Evolutionary conservation across 2,797 vertebrate species (phyloP).

Genomic region (Parotocinclus haroldoi): DNA sequence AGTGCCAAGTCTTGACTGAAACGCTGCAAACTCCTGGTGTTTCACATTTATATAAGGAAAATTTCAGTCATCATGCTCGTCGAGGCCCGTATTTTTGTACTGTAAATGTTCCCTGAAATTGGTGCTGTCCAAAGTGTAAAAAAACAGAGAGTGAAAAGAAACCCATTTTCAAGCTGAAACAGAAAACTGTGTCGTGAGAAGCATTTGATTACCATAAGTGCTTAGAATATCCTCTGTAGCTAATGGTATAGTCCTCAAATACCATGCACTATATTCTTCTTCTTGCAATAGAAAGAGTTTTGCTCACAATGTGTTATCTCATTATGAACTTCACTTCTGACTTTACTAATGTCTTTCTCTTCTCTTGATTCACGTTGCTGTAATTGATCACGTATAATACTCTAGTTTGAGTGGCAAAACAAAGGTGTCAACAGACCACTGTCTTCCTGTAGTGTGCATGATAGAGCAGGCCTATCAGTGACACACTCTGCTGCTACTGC

Average conservation of each 20-base stretch:
- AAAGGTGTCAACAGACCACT: constrained; percentile 19
- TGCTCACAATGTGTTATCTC: not conserved
- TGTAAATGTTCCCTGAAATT: constrained; percentile 52
- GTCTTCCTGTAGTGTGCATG: constrained; percentile 13
- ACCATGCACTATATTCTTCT: constrained; percentile 64
- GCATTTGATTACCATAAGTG: constrained; percentile 71
- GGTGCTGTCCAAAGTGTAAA: constrained; percentile 42
- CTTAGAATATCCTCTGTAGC: constrained; percentile 73
- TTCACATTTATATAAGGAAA: constrained; percentile 23
- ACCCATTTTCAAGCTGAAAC: constrained; percentile 39
- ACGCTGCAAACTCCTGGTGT: constrained; percentile 37
- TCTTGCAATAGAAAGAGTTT: constrained; percentile 42
- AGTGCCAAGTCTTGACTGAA: constrained; percentile 43
- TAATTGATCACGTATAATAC: not conserved
- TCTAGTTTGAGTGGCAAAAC: constrained; percentile 15
- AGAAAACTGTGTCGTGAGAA: constrained; percentile 63
- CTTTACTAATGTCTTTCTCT: not conserved
- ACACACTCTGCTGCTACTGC: constrained; percentile 30
- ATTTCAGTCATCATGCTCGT: constrained; percentile 37
- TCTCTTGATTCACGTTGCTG: constrained; percentile 12
- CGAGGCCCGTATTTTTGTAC: constrained; percentile 39
- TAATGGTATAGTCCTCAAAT: constrained; percentile 49
- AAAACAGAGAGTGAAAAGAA: constrained; percentile 4
- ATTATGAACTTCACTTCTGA: not conserved
- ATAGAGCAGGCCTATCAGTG: constrained; percentile 17